A percentile compares a stretch with the other conserved stretches of the same genome.
phyloP scores from a whole-genome alignment of 1,140 invertebrate genomes.

The Lepidurus couesii region DNA sequence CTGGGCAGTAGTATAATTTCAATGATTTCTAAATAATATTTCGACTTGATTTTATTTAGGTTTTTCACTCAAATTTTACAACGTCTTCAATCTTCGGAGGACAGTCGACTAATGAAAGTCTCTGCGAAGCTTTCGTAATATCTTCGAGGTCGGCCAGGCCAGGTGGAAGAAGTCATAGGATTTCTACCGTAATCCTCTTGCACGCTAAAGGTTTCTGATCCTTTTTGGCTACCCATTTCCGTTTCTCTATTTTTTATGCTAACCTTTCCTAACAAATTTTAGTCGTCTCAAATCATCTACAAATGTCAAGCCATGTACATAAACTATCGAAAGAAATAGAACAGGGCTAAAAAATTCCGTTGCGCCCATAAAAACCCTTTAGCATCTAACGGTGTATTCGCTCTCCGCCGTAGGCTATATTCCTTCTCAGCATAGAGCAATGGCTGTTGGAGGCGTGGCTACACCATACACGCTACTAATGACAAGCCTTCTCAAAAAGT shows the following conservation, averaged over 20 bases:
- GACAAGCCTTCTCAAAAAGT: background rate
- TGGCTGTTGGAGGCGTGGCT: too few species aligned
- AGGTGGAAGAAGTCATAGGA: constrained; percentile 18
- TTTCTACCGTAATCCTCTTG: constrained; percentile 19
- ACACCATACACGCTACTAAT: background rate
- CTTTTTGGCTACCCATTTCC: background rate
- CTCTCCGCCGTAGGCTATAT: too few species aligned
- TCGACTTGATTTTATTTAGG: too few species aligned
- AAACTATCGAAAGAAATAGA: too few species aligned
- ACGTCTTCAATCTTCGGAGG: constrained; percentile 12
- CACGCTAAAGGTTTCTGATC: background rate
- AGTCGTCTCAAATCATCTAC: too few species aligned
- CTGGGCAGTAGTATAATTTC: too few species aligned
- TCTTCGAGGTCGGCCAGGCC: background rate
- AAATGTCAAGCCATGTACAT: too few species aligned
- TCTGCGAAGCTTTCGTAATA: background rate
- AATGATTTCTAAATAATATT: too few species aligned
- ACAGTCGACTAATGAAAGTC: background rate
- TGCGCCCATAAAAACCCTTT: too few species aligned
- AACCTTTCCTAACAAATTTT: background rate
- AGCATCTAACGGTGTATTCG: too few species aligned
- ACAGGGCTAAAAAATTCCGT: too few species aligned
- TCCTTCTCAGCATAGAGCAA: too few species aligned
- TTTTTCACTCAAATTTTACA: background rate
- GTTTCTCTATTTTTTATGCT: background rate